These are phyloP conservation scores for Clistopyga incitator DNA, from an alignment of 2,888 invertebrate species.

Conservation along the genomic window DNA sequence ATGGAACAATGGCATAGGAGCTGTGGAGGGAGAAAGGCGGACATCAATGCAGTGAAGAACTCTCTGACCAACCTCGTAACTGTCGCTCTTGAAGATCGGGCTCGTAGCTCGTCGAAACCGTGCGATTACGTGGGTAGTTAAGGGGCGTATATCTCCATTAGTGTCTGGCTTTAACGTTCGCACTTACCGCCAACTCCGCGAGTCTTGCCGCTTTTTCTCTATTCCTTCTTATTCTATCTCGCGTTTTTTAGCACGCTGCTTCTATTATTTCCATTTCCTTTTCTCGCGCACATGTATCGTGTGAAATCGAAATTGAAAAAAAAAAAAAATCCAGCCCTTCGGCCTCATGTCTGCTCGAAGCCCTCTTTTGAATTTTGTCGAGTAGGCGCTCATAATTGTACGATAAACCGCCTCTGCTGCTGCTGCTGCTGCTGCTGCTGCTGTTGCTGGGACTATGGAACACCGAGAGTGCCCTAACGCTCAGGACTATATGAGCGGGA, in stretches of 20 bases:
- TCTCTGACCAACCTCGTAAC: conserved; percentile 51
- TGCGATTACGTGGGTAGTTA: conserved; percentile 65
- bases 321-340: conserved; percentile 12
- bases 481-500: conserved; percentile 29
- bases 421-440: conserved; percentile 8
- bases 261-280: background rate
- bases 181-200: conserved; percentile 31
- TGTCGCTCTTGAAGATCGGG: conserved; percentile 57
- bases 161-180: conserved; percentile 66
- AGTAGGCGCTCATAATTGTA: conserved; percentile 47
- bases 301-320: conserved; percentile 11
- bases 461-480: conserved; percentile 23
- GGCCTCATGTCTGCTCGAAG: background rate
- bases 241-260: background rate
- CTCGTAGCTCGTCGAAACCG: conserved; percentile 67
- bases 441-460: conserved; percentile 14
- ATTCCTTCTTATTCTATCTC: background rate
- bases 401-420: conserved; percentile 39
- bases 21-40: background rate
- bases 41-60: conserved; percentile 26
- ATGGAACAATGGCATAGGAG: background rate
- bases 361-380: conserved; percentile 43
- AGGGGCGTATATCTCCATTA: conserved; percentile 71
- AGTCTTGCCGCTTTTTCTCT: background rate
- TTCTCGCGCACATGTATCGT: background rate